Percentiles rank a stretch among this genome's conserved stretches.
These are phyloP conservation scores for Silurus glanis DNA, from an alignment of 2,113 vertebrate genomes.

Conservation along the genomic window DNA sequence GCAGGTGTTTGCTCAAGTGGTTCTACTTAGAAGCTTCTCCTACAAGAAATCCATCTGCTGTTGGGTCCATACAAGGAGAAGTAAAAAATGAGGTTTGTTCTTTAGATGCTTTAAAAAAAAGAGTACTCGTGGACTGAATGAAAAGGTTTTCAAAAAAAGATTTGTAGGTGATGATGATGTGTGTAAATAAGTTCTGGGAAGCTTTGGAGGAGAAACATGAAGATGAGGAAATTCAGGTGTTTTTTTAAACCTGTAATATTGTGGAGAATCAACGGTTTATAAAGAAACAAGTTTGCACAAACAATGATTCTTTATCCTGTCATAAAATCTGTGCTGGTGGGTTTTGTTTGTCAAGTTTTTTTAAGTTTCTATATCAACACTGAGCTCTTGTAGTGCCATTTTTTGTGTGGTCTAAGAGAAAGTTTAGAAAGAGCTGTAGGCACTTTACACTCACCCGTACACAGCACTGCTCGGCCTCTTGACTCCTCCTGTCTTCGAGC, in stretches of 20 bases:
- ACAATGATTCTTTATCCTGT: neutral
- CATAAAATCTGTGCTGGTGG: neutral
- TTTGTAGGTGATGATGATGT: neutral
- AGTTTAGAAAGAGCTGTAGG: neutral
- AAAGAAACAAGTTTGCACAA: neutral
- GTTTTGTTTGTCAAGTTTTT: constrained; percentile 2
- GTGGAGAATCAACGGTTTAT: neutral
- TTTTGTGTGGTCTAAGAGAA: neutral
- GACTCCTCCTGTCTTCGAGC: constrained; percentile 67
- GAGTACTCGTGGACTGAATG: neutral
- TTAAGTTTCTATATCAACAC: neutral
- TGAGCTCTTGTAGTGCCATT: neutral
- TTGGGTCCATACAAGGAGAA: neutral
- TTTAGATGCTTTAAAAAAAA: neutral
- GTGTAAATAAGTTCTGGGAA: neutral
- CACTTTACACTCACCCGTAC: constrained; percentile 69
- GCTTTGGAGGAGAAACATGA: neutral
- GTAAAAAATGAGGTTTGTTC: neutral
- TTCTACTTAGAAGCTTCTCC: neutral
- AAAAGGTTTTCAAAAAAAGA: neutral
- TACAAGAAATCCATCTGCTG: neutral
- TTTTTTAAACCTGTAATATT: neutral
- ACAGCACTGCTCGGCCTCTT: constrained; percentile 72
- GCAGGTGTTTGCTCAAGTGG: neutral
- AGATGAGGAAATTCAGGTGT: neutral